Conservation (phyloP, 2,113 vertebrate genomes). For the Oryzias curvinotus region DNA sequence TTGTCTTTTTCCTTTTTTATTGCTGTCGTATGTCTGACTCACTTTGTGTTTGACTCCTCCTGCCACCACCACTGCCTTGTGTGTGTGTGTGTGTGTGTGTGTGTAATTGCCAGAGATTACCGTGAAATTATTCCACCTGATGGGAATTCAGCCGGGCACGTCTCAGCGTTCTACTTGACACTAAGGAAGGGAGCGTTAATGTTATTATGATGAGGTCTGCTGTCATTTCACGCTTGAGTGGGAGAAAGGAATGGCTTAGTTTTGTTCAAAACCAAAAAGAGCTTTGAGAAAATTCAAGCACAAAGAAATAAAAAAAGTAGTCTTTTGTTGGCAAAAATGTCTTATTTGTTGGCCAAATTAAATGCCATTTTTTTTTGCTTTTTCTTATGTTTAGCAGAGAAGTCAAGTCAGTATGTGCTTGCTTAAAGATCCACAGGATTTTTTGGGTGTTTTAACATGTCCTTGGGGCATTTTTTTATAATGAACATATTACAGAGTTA, state of each 20-base stretch:
- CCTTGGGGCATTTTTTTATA: no score
- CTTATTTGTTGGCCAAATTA: no score
- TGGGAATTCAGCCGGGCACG: conserved; percentile 51
- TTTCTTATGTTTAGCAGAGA: no score
- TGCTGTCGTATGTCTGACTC: conserved; percentile 5
- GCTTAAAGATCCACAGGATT: no score
- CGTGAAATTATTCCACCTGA: conserved; percentile 57
- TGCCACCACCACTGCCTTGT: conserved; percentile 28
- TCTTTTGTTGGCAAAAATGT: conserved; percentile 1
- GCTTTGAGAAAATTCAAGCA: conserved; percentile 27
- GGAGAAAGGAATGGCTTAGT: conserved; percentile 51
- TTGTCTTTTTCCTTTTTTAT: not conserved
- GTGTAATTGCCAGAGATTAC: conserved; percentile 53
- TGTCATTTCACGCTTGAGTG: conserved; percentile 60
- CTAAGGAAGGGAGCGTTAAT: conserved; percentile 50
- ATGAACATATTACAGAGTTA: no score
- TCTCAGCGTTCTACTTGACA: conserved; percentile 47
- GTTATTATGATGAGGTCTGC: conserved; percentile 56
- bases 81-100: conserved; percentile 6
- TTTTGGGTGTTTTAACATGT: no score
- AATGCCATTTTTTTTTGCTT: no score
- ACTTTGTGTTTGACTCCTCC: conserved; percentile 16
- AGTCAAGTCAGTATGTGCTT: no score
- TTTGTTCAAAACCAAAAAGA: conserved; percentile 31
- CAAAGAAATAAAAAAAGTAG: not conserved